Conservation (phyloP, 2,888 invertebrate genomes). For the Pharmacophagus antenor region DNA sequence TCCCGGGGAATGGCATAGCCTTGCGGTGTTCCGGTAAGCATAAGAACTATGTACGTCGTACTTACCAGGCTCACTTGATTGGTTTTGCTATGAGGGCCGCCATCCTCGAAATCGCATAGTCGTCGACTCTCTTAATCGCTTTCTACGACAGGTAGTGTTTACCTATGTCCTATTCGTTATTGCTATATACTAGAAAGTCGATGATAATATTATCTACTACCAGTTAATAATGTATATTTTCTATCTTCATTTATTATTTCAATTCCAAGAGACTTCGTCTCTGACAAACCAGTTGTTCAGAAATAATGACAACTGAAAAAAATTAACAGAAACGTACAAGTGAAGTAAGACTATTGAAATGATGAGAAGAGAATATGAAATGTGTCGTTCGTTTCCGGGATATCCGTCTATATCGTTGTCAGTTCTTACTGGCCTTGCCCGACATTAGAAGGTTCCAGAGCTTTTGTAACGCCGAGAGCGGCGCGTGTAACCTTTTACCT, state of each 20-base stretch:
- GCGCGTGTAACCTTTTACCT: slow-evolving; percentile 58
- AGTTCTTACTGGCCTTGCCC: slow-evolving; percentile 53
- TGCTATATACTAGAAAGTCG: too few relatives aligned
- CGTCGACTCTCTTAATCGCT: too few relatives aligned
- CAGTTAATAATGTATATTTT: too few relatives aligned
- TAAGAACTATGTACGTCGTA: too few relatives aligned
- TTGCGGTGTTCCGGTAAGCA: too few relatives aligned
- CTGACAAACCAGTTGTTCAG: slow-evolving; percentile 16
- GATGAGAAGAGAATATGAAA: slow-evolving; percentile 35
- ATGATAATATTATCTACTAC: too few relatives aligned
- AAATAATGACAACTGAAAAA: slow-evolving; percentile 8
- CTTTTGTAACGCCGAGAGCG: slow-evolving; percentile 37
- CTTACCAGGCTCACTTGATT: too few relatives aligned
- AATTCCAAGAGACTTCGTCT: background rate
- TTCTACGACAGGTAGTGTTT: too few relatives aligned
- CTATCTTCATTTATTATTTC: background rate
- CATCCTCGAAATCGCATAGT: too few relatives aligned
- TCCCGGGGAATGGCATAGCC: too few relatives aligned
- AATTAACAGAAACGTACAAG: slow-evolving; percentile 24
- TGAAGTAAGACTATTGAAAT: slow-evolving; percentile 35
- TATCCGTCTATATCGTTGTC: slow-evolving; percentile 44
- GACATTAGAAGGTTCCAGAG: slow-evolving; percentile 43
- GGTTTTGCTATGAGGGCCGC: too few relatives aligned
- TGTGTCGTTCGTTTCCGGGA: slow-evolving; percentile 56
- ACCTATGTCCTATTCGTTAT: too few relatives aligned